Evolutionary conservation across 2,113 vertebrate species (phyloP), one percentile per base, ranked within the genome.

Genomic region (Trematomus loennbergii): DNA sequence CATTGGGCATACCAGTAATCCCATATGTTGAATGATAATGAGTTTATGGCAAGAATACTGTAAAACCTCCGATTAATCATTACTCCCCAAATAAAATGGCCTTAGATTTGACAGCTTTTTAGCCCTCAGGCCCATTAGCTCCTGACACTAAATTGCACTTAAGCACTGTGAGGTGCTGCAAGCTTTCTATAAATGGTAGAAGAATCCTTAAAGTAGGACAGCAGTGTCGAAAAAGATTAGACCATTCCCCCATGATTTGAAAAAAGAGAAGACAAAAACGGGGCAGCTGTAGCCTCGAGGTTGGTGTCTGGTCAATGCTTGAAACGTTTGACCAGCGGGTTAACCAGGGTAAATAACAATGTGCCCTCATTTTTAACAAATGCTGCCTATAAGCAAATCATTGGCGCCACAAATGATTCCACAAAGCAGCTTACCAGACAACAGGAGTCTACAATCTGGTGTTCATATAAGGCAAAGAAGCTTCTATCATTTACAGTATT

Each of bases 191-290:
- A 80, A 86, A 87, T 76, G 67, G 78, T 76, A 53, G 43, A 64
- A 71, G 66, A 75, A 79, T 22, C 66, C 55, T 73, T 33, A 17
- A 92, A 90, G 89, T 91, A 89, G 90, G 86, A 91, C 89, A 88
- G 79, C 25, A 9, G 48, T 80, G 74, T 92, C 90, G 88, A 75
- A 85, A 84, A 79, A 75, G 72, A 90, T 90, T 67, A 87, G 65
- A 67, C 60, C 78, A 58, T 59, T 64, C 64, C 72, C 58, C 18
- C 29, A 74, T 81, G 83, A 85, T 69, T 81, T 46, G 33, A 65
- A 76, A 78, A 75, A 75, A 50, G 10, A 63, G 80, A 62, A 78
- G 63, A 70, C 71, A 77, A 65, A 86, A 93, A 85, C 50, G 69
- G 63, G 88, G 72, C 84, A 77, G 89, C 55, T 53, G 40, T 73